phyloP scores from a whole-genome alignment of 2,888 invertebrate species.

The Ditula angustiorana region DNA sequence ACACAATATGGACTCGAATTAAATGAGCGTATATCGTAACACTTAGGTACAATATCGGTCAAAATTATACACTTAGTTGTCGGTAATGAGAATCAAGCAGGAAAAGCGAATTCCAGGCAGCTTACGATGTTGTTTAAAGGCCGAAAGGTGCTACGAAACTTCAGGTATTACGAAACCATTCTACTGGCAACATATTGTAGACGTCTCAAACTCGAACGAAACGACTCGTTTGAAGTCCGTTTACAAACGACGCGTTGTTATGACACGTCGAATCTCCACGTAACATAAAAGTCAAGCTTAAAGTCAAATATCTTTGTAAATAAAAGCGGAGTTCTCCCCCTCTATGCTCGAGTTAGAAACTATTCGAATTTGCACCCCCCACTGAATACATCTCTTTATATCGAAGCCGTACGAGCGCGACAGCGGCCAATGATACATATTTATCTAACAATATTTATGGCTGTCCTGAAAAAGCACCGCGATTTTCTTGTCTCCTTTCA shows the following conservation, averaged over 20 bases:
- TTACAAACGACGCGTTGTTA: conserved; percentile 49
- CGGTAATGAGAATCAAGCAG: conserved; percentile 23
- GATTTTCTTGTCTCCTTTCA: conserved; percentile 71
- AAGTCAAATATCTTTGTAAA: conserved; percentile 53
- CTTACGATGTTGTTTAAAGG: conserved; percentile 26
- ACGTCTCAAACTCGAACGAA: too few relatives aligned
- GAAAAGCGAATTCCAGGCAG: conserved; percentile 30
- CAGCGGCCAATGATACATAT: conserved; percentile 81
- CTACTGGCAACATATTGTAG: conserved; percentile 40
- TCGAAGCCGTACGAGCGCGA: conserved; percentile 60
- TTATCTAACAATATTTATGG: conserved; percentile 83
- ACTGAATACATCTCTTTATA: conserved; percentile 54
- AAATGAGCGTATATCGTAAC: conserved; percentile 35
- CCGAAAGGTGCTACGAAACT: conserved; percentile 6
- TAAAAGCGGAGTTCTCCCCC: conserved; percentile 49
- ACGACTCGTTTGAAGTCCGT: conserved; percentile 44
- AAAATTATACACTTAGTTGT: conserved; percentile 31
- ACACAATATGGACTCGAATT: conserved; percentile 50
- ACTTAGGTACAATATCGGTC: conserved; percentile 37
- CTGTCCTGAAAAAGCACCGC: conserved; percentile 64
- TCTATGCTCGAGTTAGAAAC: conserved; percentile 59
- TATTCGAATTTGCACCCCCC: conserved; percentile 68
- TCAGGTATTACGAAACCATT: conserved; percentile 26
- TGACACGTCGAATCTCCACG: conserved; percentile 57
- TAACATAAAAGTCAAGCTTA: conserved; percentile 53